Percentiles rank a stretch among this genome's conserved stretches.
phyloP scores from a whole-genome alignment of 92 coral and sea anemone species.

The Metridium senile region DNA sequence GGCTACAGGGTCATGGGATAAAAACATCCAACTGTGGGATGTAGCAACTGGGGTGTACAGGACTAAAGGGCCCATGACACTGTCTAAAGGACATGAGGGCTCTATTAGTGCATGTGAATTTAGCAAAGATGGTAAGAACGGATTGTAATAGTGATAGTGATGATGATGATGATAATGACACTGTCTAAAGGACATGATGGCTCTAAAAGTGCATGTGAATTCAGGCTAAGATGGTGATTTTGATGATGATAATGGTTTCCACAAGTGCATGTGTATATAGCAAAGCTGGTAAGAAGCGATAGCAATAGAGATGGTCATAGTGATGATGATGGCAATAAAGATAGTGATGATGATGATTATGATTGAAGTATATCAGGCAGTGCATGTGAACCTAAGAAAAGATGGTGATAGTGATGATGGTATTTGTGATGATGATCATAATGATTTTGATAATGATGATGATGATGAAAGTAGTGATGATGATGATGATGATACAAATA shows the following conservation, averaged over 20 bases:
- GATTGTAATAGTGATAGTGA: neutral
- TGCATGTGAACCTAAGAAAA: no score
- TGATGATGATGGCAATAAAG: no score
- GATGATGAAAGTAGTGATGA: no score
- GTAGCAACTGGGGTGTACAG: conserved; percentile 95
- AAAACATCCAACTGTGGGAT: conserved; percentile 93
- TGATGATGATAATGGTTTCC: neutral
- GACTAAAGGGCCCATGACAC: conserved; percentile 88
- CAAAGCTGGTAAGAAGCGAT: no score
- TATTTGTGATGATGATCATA: no score
- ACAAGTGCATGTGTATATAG: no score
- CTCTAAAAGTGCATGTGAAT: neutral
- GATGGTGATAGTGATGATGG: no score
- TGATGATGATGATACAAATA: no score
- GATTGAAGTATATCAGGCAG: no score
- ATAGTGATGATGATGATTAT: no score
- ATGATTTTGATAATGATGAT: no score
- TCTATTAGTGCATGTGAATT: conserved; percentile 93
- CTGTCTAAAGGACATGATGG: neutral
- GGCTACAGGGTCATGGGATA: conserved; percentile 99
- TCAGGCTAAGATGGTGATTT: neutral
- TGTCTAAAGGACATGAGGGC: conserved; percentile 97
- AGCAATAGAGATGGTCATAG: no score
- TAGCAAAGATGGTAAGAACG: conserved; percentile 90
- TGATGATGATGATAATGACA: neutral